Evolutionary conservation across 2,797 vertebrate genomes (phyloP).

Genomic region (Poecilia wingei): DNA sequence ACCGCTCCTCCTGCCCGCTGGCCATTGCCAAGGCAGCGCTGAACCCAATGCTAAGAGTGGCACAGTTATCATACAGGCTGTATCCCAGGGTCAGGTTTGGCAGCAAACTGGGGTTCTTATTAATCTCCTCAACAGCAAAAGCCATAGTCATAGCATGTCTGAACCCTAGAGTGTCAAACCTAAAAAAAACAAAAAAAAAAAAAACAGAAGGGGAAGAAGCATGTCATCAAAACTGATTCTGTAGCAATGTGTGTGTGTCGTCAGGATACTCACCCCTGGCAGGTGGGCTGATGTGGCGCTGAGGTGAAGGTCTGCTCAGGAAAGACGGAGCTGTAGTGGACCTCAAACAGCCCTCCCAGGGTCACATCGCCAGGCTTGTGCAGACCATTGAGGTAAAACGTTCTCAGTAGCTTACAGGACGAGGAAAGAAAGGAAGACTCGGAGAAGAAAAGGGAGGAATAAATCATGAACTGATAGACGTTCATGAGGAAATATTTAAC

Average conservation of each 20-base stretch:
- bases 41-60: conserved; percentile 67
- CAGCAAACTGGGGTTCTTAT: conserved; percentile 67
- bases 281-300: conserved; percentile 63
- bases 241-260: neutral
- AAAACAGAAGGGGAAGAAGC: neutral
- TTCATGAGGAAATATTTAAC: conserved; percentile 15
- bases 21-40: conserved; percentile 64
- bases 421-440: conserved; percentile 14
- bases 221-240: neutral
- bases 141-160: conserved; percentile 71
- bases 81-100: conserved; percentile 77
- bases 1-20: conserved; percentile 46
- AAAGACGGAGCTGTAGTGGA: conserved; percentile 68
- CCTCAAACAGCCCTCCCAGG: conserved; percentile 74
- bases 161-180: conserved; percentile 65
- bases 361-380: conserved; percentile 68
- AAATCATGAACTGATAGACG: conserved; percentile 22
- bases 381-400: conserved; percentile 56
- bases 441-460: conserved; percentile 4
- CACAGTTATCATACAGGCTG: conserved; percentile 76
- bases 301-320: conserved; percentile 69
- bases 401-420: conserved; percentile 36
- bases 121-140: conserved; percentile 76
- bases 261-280: conserved; percentile 47
- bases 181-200: conserved; percentile 7